These are phyloP conservation scores for Spinus pinus DNA, from an alignment of 2,797 vertebrate species.

Conservation along the genomic window DNA sequence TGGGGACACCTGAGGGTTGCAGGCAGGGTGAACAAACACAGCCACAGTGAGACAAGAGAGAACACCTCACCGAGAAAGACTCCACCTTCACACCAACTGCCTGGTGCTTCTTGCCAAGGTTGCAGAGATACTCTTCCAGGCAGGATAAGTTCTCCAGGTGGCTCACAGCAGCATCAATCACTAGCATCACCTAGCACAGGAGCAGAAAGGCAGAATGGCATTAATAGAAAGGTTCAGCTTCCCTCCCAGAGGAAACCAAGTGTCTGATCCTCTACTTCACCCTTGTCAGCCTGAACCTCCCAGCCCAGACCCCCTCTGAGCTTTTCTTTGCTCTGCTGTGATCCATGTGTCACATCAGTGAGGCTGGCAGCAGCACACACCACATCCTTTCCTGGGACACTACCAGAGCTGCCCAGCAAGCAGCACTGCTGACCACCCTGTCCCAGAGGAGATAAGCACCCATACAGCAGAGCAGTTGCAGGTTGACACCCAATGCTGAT, in stretches of 20 bases:
- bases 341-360: neutral
- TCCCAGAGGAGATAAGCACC: neutral
- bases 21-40: neutral
- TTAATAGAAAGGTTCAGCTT: neutral
- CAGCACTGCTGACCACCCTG: neutral
- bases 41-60: rapidly evolving
- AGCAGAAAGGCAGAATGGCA: neutral
- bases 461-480: neutral
- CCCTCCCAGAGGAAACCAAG: neutral
- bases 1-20: neutral
- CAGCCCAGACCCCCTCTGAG: neutral
- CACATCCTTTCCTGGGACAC: neutral
- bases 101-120: constrained; percentile 91
- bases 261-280: neutral
- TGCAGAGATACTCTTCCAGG: constrained; percentile 88
- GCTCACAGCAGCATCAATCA: constrained; percentile 91
- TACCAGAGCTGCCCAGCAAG: neutral
- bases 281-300: neutral
- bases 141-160: constrained; percentile 89
- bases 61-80: constrained; percentile 85
- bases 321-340: neutral
- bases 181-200: constrained; percentile 88
- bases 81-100: constrained; percentile 88
- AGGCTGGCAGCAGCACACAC: neutral
- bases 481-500: neutral